Evolutionary conservation across 2,797 vertebrate species (phyloP), one percentile per base, ranked within the genome.

Genomic region (Rhincodon typus): DNA sequence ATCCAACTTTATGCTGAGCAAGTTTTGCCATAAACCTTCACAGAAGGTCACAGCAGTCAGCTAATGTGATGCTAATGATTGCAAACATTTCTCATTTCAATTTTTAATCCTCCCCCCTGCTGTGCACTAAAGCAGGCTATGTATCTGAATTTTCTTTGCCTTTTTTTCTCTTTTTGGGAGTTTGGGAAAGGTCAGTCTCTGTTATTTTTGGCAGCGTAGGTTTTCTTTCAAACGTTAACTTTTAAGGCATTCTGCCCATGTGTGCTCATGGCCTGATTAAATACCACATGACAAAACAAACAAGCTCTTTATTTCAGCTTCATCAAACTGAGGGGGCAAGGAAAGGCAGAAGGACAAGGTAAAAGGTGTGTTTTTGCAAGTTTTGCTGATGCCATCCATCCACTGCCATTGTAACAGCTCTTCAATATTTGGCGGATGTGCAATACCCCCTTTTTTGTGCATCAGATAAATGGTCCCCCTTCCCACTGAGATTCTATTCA

Each of bases 1-100:
- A 25, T 93, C 62, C 19, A 93, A 69, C 62, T 69, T 38, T 69
- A 8, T 27, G 66, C 21, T 42, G 21, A 30, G 38, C 90, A 38
- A 69, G 66, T 93, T 93, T 69, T 93, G 62, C 69, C 90, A 93
- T 67, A 93, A 93, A 69, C 42, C 90, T 27, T 93, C 90, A 93
- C 90, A 93, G 66, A 93, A 93, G 90, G 90, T 93, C 90, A 38
- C 90, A 93, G 90, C 90, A 93, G 90, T 93, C 90, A 69, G 62
- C 66, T 93, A 93, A 93, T 93, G 8, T 21, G 90, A 93, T 93
- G 62, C n/a, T 67, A 93, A 93, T 21, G 66, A 67, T 93, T 69
- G n/a, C 62, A 93, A 69, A 93, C n/a, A 93, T 69, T 93, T 69
- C 90, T 42, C n/a, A 23, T 93, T 93, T 67, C 90, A 93, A 12